A percentile compares a stretch with the other conserved stretches of the same genome.
Conservation (phyloP, 2,888 invertebrate species). For the Trissoscelio sp. region DNA sequence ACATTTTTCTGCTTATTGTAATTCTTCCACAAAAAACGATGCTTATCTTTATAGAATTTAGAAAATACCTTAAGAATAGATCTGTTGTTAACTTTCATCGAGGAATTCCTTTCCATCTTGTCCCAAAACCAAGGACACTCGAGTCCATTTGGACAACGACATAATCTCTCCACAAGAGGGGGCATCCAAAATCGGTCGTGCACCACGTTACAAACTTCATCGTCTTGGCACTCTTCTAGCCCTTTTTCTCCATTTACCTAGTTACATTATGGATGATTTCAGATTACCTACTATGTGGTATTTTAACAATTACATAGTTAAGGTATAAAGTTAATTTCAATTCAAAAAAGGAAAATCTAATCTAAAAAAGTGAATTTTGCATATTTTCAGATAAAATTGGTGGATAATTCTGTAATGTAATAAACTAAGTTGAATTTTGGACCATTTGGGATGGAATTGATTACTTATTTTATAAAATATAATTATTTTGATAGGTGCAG, state of each 20-base stretch:
- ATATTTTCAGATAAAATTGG: too few relatives aligned
- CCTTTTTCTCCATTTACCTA: slow-evolving; percentile 87
- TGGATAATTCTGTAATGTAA: too few relatives aligned
- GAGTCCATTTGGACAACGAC: slow-evolving; percentile 85
- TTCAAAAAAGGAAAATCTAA: too few relatives aligned
- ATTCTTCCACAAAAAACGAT: too few relatives aligned
- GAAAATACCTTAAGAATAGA: slow-evolving; percentile 86
- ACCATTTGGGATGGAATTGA: too few relatives aligned
- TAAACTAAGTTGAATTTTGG: too few relatives aligned
- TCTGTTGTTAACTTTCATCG: slow-evolving; percentile 85
- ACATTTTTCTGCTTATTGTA: too few relatives aligned
- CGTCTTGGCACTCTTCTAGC: slow-evolving; percentile 84
- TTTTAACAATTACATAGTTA: too few relatives aligned
- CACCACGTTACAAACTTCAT: slow-evolving; percentile 85
- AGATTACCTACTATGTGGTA: too few relatives aligned
- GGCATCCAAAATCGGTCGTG: slow-evolving; percentile 86
- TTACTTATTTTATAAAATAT: too few relatives aligned
- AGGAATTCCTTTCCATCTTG: slow-evolving; percentile 79
- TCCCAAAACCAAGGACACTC: slow-evolving; percentile 84
- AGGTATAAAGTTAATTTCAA: too few relatives aligned
- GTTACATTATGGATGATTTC: slow-evolving; percentile 6
- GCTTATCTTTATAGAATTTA: not conserved
- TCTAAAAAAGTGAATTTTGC: too few relatives aligned
- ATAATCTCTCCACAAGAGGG: slow-evolving; percentile 86
- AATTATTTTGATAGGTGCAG: slow-evolving; percentile 2